These are phyloP conservation scores for Scaeva pyrastri DNA, from an alignment of 2,888 invertebrate genomes.

Conservation along the genomic window DNA sequence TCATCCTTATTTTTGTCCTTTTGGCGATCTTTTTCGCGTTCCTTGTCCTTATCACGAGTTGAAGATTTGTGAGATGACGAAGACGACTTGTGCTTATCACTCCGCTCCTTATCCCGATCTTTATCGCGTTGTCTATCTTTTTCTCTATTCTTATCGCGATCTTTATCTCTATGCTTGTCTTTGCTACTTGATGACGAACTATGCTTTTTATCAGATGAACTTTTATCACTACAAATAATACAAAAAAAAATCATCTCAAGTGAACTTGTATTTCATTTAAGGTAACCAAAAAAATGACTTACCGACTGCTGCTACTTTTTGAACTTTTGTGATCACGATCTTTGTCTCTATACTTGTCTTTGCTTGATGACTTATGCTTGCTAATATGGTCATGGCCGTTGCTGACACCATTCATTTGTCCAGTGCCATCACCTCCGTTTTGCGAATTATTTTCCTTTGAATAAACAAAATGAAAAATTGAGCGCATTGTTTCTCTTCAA, in stretches of 20 bases:
- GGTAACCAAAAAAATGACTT: slow-evolving; percentile 53
- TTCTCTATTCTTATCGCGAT: slow-evolving; percentile 82
- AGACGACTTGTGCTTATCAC: slow-evolving; percentile 84
- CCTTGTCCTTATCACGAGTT: slow-evolving; percentile 83
- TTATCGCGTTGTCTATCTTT: slow-evolving; percentile 83
- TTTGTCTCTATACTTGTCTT: slow-evolving; percentile 85
- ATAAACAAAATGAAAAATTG: not conserved
- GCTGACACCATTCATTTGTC: slow-evolving; percentile 90
- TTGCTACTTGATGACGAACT: slow-evolving; percentile 85
- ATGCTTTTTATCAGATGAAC: slow-evolving; percentile 82
- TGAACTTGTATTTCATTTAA: not conserved
- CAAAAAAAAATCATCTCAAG: not conserved
- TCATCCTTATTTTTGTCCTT: slow-evolving; percentile 81
- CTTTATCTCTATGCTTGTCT: slow-evolving; percentile 78
- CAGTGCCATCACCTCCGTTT: slow-evolving; percentile 80
- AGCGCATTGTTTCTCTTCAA: no score
- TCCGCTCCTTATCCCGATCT: slow-evolving; percentile 83
- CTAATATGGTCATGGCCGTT: slow-evolving; percentile 89
- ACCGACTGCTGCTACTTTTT: slow-evolving; percentile 84
- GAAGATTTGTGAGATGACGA: slow-evolving; percentile 82
- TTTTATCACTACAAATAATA: slow-evolving; percentile 80
- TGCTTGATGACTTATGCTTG: slow-evolving; percentile 88
- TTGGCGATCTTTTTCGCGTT: slow-evolving; percentile 82
- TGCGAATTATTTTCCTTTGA: slow-evolving; percentile 80
- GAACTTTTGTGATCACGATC: slow-evolving; percentile 85